A percentile compares a stretch with the other conserved stretches of the same genome.
Evolutionary conservation across 2,113 vertebrate genomes (phyloP).

Genomic region (Brachyistius frenatus): DNA sequence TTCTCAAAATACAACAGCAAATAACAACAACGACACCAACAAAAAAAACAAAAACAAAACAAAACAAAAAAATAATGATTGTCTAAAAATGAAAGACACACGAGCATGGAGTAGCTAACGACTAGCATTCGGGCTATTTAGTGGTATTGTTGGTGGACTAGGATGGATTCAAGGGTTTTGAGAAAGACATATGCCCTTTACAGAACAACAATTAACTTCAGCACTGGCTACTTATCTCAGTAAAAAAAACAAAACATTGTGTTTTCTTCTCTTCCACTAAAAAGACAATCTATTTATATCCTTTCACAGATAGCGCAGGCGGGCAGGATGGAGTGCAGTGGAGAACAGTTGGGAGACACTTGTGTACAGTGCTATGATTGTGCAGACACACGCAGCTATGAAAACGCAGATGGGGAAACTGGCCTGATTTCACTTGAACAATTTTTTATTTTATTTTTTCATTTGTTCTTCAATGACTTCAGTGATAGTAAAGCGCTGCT

Average conservation of each 20-base stretch:
- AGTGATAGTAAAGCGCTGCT: constrained; percentile 48
- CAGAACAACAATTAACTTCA: constrained; percentile 82
- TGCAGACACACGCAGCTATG: constrained; percentile 82
- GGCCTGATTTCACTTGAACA: constrained; percentile 62
- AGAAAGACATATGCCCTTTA: constrained; percentile 77
- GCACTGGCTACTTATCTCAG: constrained; percentile 79
- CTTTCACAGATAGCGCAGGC: constrained; percentile 78
- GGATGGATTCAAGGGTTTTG: constrained; percentile 67
- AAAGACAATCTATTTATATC: constrained; percentile 80
- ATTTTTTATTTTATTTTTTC: constrained; percentile 26
- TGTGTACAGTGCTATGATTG: constrained; percentile 84
- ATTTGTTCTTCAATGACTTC: constrained; percentile 59
- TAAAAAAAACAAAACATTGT: constrained; percentile 64
- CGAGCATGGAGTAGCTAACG: constrained; percentile 89
- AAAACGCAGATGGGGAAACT: constrained; percentile 64
- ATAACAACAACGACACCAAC: constrained; percentile 93
- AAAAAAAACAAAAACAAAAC: constrained; percentile 69
- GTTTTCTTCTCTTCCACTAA: constrained; percentile 81
- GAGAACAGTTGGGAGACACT: constrained; percentile 76
- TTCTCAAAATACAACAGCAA: constrained; percentile 94
- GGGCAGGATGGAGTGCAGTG: constrained; percentile 72
- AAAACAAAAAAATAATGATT: constrained; percentile 89
- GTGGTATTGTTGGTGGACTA: constrained; percentile 87
- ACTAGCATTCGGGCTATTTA: constrained; percentile 88
- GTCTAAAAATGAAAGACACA: constrained; percentile 97